phyloP scores from a whole-genome alignment of 2,888 invertebrate genomes.

The Leucoma salicis region DNA sequence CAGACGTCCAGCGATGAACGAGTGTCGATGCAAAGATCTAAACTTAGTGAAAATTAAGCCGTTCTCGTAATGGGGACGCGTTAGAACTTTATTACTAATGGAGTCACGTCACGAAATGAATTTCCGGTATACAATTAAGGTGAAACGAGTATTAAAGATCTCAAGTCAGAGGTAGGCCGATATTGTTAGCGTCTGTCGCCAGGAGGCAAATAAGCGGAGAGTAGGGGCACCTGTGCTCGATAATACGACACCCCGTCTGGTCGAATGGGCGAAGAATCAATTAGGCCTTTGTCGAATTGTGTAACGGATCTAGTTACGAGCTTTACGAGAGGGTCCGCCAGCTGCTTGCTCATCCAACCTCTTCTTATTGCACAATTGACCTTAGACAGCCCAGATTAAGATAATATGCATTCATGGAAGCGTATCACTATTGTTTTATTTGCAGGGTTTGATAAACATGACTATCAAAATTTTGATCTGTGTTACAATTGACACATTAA shows the following conservation, averaged over 20 bases:
- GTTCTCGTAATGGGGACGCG: constrained; percentile 60
- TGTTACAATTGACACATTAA: no score
- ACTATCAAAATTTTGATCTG: no score
- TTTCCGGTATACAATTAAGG: constrained; percentile 74
- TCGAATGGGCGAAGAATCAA: constrained; percentile 79
- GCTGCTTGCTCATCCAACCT: constrained; percentile 78
- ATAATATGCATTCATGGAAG: constrained; percentile 70
- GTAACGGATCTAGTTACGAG: constrained; percentile 78
- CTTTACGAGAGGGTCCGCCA: constrained; percentile 68
- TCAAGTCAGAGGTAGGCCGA: constrained; percentile 58
- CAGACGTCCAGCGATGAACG: constrained; percentile 45
- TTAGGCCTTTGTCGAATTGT: constrained; percentile 78
- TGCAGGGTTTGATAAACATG: no score
- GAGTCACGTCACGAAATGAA: constrained; percentile 70
- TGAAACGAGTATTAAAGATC: constrained; percentile 61
- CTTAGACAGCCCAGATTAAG: constrained; percentile 72
- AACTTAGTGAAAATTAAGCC: constrained; percentile 66
- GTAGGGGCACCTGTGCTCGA: constrained; percentile 74
- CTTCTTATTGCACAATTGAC: constrained; percentile 77
- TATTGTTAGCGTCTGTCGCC: constrained; percentile 63
- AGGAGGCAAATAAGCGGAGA: constrained; percentile 67
- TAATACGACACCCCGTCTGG: constrained; percentile 79
- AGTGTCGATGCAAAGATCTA: constrained; percentile 43
- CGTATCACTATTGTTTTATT: constrained; percentile 57
- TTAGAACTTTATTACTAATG: constrained; percentile 67